phyloP scores from a whole-genome alignment of 2,113 vertebrate genomes.

The Trochalopteron elliotii region DNA sequence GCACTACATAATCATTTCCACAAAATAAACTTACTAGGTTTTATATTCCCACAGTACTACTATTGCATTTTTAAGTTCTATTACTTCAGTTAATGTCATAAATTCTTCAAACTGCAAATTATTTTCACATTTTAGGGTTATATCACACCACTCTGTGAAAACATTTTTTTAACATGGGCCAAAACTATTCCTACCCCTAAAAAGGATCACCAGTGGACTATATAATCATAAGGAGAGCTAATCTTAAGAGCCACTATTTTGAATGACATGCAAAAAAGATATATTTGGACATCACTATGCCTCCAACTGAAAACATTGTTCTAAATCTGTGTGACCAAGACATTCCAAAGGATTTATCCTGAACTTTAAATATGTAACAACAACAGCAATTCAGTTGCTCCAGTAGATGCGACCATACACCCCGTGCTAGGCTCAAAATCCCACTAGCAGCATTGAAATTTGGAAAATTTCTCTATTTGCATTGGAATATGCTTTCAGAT shows the following conservation, averaged over 20 bases:
- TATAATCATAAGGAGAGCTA: background rate
- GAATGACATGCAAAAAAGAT: background rate
- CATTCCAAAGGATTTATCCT: background rate
- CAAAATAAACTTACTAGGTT: background rate
- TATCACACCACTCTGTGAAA: background rate
- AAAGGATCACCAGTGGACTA: background rate
- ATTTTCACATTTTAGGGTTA: background rate
- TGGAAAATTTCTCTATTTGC: background rate
- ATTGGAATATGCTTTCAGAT: background rate
- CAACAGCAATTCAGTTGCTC: background rate
- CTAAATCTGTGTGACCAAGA: background rate
- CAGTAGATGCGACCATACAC: background rate
- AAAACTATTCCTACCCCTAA: background rate
- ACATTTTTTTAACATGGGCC: background rate
- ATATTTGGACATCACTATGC: background rate
- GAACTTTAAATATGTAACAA: background rate
- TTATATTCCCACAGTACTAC: background rate
- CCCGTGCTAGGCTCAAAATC: background rate
- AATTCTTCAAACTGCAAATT: background rate
- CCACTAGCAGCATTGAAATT: background rate
- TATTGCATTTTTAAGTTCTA: background rate
- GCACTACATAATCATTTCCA: background rate
- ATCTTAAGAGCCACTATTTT: background rate
- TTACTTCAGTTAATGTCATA: background rate
- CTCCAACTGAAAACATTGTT: background rate